Percentiles rank a stretch among this genome's conserved stretches.
These are phyloP conservation scores for Hemichromis elongatus DNA, from an alignment of 2,113 vertebrate genomes.

Conservation along the genomic window DNA sequence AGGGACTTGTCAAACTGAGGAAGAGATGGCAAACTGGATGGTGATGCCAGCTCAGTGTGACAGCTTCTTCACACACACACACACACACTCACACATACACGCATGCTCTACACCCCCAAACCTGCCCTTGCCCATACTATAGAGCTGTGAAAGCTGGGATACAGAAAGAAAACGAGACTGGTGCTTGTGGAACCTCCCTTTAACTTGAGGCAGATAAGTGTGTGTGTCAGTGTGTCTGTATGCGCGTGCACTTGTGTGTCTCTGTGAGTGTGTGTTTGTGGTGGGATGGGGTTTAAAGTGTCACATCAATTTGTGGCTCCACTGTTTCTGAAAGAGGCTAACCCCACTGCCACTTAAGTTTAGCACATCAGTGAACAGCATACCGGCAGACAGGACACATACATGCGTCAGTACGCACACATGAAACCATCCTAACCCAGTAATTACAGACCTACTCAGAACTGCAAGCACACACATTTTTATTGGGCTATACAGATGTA, in stretches of 20 bases:
- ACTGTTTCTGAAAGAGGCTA: constrained; percentile 73
- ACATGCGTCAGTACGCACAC: background rate
- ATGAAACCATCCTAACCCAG: background rate
- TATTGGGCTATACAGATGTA: background rate
- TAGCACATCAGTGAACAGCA: constrained; percentile 51
- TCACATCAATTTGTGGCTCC: constrained; percentile 70
- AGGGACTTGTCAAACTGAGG: constrained; percentile 69
- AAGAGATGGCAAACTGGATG: constrained; percentile 66
- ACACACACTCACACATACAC: constrained; percentile 27
- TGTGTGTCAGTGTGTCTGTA: background rate
- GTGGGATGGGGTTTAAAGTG: constrained; percentile 58
- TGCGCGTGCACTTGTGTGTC: background rate
- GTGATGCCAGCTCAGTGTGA: constrained; percentile 67
- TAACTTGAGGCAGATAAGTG: constrained; percentile 49
- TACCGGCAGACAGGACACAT: constrained; percentile 47
- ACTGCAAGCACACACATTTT: background rate
- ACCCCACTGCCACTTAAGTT: constrained; percentile 70
- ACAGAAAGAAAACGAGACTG: constrained; percentile 57
- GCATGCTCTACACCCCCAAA: constrained; percentile 32
- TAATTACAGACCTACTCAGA: background rate
- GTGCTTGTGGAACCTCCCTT: constrained; percentile 55
- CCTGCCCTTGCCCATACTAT: constrained; percentile 30
- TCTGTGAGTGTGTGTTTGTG: background rate
- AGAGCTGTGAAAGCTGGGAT: constrained; percentile 66
- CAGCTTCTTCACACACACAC: constrained; percentile 61